Evolutionary conservation across 2,888 invertebrate genomes (phyloP), one percentile per base, ranked within the genome.

Genomic region (Celastrina argiolus): DNA sequence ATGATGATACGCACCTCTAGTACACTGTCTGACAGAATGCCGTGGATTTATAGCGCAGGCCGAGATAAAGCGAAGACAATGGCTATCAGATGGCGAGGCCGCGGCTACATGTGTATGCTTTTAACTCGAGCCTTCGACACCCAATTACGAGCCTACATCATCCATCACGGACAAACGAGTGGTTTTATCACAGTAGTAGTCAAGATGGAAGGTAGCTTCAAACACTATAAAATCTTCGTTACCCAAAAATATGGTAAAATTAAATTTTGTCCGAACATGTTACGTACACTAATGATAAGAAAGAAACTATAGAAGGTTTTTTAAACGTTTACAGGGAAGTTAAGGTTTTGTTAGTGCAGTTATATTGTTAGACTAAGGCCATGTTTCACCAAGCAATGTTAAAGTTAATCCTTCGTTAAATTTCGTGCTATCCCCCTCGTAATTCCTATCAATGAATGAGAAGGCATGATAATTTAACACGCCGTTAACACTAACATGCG

Each of bases 21-120:
- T 78, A 77, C 76, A 75, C 78, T 78, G 80, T 73, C 70, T 72
- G 74, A 80, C 78, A 79, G 78, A 77, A 81, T 71, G 72, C 75
- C 84, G 87, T 73, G 81, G 76, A 89, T 89, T 88, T 90, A 90
- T 89, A 83, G 86, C 81, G 14, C 45, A 16, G 36, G 39, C 22
- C 41, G 78, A 80, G 88, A 88, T 88, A 87, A 85, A 81, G 81
- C 78, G 77, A 81, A 87, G 88, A 89, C 90, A 90, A 89, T 88
- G 80, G 85, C 81, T 83, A 85, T 84, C 85, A 78, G 84, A 85
- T 84, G 69, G 65, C 65, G 65, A 26, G 79, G 79, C 80, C 51
- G 73, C 82, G 78, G 72, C 71, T 75, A 88, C 90, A 89, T 80
- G 89, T 88, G 88, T 89, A 87, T 88, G 90, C 90, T 89, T 87